Conservation (phyloP, 2,113 vertebrate species). For the Vireo altiloquus region DNA sequence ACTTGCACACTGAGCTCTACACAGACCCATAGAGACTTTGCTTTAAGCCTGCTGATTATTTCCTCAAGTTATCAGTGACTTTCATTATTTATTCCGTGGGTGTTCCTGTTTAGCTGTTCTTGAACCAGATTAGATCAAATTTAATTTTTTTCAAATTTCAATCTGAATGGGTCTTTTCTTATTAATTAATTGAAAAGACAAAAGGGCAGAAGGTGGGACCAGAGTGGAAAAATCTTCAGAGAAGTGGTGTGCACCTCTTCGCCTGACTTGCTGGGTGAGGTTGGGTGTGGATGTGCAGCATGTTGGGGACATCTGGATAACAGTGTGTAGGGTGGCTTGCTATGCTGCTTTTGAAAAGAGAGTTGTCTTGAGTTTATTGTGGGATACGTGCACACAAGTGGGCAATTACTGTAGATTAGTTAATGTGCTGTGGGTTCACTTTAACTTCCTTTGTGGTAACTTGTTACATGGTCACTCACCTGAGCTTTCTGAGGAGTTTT, state of each 20-base stretch:
- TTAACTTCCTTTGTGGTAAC: neutral
- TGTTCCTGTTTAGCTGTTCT: neutral
- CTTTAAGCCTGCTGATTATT: neutral
- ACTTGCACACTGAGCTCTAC: neutral
- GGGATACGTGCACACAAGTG: neutral
- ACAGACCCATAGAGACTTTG: neutral
- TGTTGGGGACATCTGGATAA: neutral
- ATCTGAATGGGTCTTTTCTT: neutral
- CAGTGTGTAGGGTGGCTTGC: neutral
- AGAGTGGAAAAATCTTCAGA: neutral
- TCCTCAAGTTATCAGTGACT: neutral
- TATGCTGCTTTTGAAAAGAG: neutral
- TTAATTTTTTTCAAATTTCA: neutral
- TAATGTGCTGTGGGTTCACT: neutral
- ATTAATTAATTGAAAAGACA: neutral
- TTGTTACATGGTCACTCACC: neutral
- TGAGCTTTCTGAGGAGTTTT: neutral
- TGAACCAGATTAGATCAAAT: neutral
- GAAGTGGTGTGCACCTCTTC: neutral
- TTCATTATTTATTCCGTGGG: accelerated
- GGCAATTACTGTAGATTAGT: neutral
- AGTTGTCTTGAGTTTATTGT: neutral
- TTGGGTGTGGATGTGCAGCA: neutral
- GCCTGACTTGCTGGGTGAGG: neutral
- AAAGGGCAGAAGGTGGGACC: neutral